Conservation (phyloP, 2,888 invertebrate genomes). For the Congeria kusceri region DNA sequence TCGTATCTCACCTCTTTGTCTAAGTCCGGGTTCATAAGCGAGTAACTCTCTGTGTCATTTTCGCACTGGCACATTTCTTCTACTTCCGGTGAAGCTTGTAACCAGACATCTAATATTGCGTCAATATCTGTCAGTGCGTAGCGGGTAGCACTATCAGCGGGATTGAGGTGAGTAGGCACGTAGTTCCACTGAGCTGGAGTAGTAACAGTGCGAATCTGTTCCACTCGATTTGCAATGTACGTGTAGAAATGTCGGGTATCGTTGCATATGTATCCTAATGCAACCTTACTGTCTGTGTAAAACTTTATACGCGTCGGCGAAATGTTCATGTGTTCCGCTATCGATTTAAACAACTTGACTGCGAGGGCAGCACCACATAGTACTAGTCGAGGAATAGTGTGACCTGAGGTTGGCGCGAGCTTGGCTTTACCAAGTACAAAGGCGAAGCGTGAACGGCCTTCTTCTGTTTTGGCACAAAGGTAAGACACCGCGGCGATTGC, state of each 20-base stretch:
- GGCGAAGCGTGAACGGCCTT: too few species aligned
- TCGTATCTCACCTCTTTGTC: constrained; percentile 13
- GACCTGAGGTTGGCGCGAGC: constrained; percentile 14
- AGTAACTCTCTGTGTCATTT: too few species aligned
- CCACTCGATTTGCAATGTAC: constrained; percentile 10
- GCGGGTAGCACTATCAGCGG: constrained; percentile 14
- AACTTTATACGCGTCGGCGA: background rate
- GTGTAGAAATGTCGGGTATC: constrained; percentile 6
- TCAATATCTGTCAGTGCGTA: constrained; percentile 7
- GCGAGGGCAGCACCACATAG: constrained; percentile 18
- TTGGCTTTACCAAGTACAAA: constrained; percentile 25
- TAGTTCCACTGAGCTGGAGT: constrained; percentile 11
- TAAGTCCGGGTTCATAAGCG: too few species aligned
- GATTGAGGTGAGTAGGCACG: constrained; percentile 11
- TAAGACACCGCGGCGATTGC: constrained; percentile 66
- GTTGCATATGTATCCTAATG: constrained; percentile 5
- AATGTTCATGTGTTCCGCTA: constrained; percentile 1
- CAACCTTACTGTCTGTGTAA: constrained; percentile 11
- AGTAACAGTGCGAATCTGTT: background rate
- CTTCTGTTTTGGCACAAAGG: too few species aligned
- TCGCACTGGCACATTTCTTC: too few species aligned
- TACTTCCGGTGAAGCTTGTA: background rate
- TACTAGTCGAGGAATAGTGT: constrained; percentile 30
- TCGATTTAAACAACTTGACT: background rate
- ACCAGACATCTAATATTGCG: background rate